Conservation (phyloP, 2,797 vertebrate genomes). For the Coregonus sp. region DNA sequence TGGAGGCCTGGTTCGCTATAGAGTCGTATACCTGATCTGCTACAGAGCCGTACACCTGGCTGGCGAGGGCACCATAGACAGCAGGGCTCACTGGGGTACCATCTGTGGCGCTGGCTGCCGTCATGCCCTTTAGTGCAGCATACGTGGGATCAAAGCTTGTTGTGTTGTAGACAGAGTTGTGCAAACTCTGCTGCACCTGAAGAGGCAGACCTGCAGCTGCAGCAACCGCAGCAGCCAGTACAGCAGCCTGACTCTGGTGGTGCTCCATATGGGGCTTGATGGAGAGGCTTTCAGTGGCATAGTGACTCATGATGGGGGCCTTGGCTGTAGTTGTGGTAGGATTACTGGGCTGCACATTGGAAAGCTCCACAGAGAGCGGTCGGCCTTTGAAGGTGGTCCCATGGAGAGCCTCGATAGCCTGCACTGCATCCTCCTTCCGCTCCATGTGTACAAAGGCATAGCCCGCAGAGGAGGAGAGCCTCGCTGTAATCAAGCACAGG, state of each 20-base stretch:
- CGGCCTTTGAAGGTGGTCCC: conserved; percentile 96
- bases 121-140: conserved; percentile 79
- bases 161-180: conserved; percentile 83
- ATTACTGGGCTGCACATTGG: conserved; percentile 78
- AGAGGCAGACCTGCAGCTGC: conserved; percentile 77
- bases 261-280: conserved; percentile 81
- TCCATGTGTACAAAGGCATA: conserved; percentile 99
- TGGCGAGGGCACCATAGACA: conserved; percentile 80
- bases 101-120: conserved; percentile 71
- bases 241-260: conserved; percentile 83
- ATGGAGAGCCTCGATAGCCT: conserved; percentile 95
- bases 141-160: conserved; percentile 82
- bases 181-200: conserved; percentile 82
- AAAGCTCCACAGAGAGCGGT: conserved; percentile 94
- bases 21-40: conserved; percentile 74
- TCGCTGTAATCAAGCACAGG: conserved; percentile 66
- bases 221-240: conserved; percentile 74
- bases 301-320: conserved; percentile 82
- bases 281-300: conserved; percentile 79
- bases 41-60: conserved; percentile 79
- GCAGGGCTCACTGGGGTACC: conserved; percentile 76
- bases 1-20: conserved; percentile 76
- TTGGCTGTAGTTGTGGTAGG: conserved; percentile 70
- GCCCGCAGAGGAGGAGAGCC: conserved; percentile 83
- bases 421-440: conserved; percentile 94